Base-by-base conservation (phyloP, 2,888 invertebrate genomes). In the Argynnis bischoffii region DNA sequence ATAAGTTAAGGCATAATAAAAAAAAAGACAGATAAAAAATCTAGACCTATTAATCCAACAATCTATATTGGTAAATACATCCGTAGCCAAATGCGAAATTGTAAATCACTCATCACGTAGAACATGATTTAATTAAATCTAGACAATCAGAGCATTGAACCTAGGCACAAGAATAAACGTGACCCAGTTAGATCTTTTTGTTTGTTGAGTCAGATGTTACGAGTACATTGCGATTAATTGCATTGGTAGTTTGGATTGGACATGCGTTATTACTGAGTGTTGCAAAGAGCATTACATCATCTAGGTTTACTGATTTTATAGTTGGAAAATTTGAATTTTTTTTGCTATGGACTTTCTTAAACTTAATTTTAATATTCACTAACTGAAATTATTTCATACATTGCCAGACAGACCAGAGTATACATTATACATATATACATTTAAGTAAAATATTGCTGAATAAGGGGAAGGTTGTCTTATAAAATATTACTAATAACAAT, bases 111-210 rank as follows among this genome's bases (percentile, higher is more conserved):
- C 51, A 16, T 11, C 13, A 35, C 46, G 31, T 60, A 50, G 60
- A 61, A 56, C 55, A 35, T 54, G 60, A 60, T 66, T 55, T 53
- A 69, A 67, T 69, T 67, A 63, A 70, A 64, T 55, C 64, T 55
- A 70, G 61, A 67, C 70, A 67, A 56, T 70, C 60, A 47, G 59
- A 70, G 73, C 74, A 74, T 74, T 70, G 71, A 68, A 66, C 67
- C 64, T 70, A 69, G 64, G 57, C 59, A 66, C 51, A 57, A 70
- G 60, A 75, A 75, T 75, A 74, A 69, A 65, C 31, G 56, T 67
- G 71, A 66, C 73, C 73, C 55, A 69, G 59, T 59, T 67, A 46
- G 26, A 41, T 13, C 48, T 59, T 60, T 68, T 64, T 55, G 55
- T 55, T 63, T 41, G 61, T 61, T 18, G n/a, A 41, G 35, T 41